Percentiles rank a stretch among this genome's conserved stretches.
Evolutionary conservation across 2,797 vertebrate genomes (phyloP).

Genomic region (Acanthiza pusilla): DNA sequence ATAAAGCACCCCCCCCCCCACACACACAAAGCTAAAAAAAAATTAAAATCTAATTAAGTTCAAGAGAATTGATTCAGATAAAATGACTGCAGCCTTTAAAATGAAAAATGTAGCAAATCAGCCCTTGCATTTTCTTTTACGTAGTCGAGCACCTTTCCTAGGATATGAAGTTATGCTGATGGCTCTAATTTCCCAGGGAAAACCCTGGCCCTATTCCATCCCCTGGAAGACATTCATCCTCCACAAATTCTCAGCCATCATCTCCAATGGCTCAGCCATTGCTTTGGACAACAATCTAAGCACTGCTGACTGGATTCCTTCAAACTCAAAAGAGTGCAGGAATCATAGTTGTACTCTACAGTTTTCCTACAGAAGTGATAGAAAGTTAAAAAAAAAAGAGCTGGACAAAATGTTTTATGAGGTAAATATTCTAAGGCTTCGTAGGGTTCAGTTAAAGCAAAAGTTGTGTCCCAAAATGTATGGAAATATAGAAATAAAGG

Average conservation of each 20-base stretch:
- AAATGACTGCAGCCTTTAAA: neutral
- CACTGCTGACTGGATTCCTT: neutral
- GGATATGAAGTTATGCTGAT: neutral
- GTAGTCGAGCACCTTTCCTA: neutral
- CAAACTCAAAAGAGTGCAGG: neutral
- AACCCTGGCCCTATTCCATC: neutral
- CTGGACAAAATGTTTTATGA: neutral
- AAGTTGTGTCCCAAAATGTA: neutral
- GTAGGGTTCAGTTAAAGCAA: neutral
- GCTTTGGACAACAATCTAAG: neutral
- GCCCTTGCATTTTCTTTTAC: neutral
- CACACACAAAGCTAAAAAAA: neutral
- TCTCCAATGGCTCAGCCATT: neutral
- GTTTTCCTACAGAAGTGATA: neutral
- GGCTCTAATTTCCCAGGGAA: neutral
- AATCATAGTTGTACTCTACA: neutral
- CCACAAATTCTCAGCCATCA: neutral
- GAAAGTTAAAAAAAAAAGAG: neutral
- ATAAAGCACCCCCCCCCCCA: neutral
- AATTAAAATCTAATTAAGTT: neutral
- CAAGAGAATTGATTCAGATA: neutral
- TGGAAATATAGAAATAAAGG: neutral
- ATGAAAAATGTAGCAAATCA: neutral
- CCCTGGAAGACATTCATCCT: neutral
- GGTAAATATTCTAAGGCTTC: too few species aligned